A percentile compares a stretch with the other conserved stretches of the same genome.
Conservation (phyloP, 2,113 vertebrate genomes). For the Chascanopsetta lugubris region DNA sequence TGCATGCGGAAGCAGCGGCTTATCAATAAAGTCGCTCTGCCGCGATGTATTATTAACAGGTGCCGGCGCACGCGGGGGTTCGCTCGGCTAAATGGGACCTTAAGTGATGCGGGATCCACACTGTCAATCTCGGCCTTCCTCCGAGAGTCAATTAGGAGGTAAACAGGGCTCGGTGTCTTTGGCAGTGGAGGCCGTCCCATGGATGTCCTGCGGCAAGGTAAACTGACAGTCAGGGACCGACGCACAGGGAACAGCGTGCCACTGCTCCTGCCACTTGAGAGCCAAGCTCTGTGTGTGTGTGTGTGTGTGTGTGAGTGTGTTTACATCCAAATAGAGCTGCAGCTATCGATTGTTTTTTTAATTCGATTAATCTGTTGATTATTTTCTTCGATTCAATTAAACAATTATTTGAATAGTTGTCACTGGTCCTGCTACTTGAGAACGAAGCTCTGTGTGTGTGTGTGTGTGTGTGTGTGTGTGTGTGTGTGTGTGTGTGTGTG, state of each 20-base stretch:
- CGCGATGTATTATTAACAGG: conserved; percentile 80
- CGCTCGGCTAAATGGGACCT: conserved; percentile 76
- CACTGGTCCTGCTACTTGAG: no score
- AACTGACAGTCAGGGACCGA: conserved; percentile 78
- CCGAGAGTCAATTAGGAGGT: conserved; percentile 89
- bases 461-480: neutral
- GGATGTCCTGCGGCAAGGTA: conserved; percentile 85
- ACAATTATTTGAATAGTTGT: no score
- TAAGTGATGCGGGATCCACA: conserved; percentile 76
- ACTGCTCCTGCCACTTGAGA: conserved; percentile 63
- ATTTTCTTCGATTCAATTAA: no score
- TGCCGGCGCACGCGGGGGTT: conserved; percentile 59
- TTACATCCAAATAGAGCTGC: no score
- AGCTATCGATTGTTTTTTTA: no score
- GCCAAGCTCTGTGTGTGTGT: conserved; percentile 43
- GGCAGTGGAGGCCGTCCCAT: conserved; percentile 78
- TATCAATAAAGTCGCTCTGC: conserved; percentile 74
- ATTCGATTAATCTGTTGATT: no score
- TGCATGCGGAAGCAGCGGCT: conserved; percentile 58
- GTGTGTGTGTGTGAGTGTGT: conserved; percentile 6
- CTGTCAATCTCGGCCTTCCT: conserved; percentile 82
- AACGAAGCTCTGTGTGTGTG: conserved; percentile 4
- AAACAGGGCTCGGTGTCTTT: conserved; percentile 82
- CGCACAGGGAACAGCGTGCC: conserved; percentile 70
- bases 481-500: neutral